Base-by-base conservation (phyloP, 1,140 invertebrate species). In the Steinernema feltiae region DNA sequence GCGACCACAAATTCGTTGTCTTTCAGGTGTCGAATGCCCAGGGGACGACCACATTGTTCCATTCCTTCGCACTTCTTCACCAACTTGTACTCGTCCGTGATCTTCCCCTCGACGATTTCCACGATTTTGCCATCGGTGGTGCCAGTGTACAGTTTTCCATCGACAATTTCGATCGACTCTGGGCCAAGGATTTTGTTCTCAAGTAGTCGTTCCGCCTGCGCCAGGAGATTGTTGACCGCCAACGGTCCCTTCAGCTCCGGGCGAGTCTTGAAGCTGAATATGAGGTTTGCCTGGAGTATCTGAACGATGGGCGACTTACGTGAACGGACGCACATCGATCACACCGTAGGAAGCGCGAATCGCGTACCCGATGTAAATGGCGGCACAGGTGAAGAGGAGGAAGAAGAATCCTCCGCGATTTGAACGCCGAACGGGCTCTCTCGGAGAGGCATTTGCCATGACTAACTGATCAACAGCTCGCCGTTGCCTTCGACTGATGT, bases 21-120 rank as follows among this genome's bases (percentile, higher is more conserved):
- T n/a, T 83, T 82, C 18, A 84, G 69, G 29, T 81, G 76, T 29
- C 83, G 74, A 29, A 84, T 84, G 15, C 83, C 83, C 2, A 86
- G 70, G 1, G 83, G 85, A 15, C 84, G 80, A 1, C 53, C 53
- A 27, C 53, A 63, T 63, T 63, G 7, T 3, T 27, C 15, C 12
- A 63, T 17, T 3, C 3, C 7, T 3, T 7, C 30, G 76, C 32
- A 71, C 35, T 27, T 82, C 48, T n/a, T 73, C 7, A 63, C 76
- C 1, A 86, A 75, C 30, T 48, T 41, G 7, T 83, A 27, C 0
- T 78, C 71, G 35, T 84, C 80, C 15, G 74, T 48, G 35, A 84
- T 69, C 31, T 76, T 70, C 63, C 79, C 83, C 21, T 86, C 46
- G 7, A 77, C 78, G 69, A 84, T 85, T 75, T 86, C 78, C 18